A percentile compares a stretch with the other conserved stretches of the same genome.
Conservation (phyloP, 2,888 invertebrate genomes). For the Andricus curvator region DNA sequence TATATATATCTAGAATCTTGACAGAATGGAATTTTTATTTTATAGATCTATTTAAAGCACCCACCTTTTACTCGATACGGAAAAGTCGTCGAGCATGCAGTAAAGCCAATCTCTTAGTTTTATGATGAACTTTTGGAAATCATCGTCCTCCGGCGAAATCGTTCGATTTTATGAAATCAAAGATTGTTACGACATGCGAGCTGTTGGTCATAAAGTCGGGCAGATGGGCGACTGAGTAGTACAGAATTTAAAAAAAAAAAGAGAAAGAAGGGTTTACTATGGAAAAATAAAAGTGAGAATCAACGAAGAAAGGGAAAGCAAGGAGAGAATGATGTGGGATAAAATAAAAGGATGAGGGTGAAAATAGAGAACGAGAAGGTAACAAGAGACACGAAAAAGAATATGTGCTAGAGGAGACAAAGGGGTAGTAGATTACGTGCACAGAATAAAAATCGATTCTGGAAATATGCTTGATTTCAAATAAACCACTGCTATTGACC, state of each 20-base stretch:
- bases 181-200: conserved; percentile 38
- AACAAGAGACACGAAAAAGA: conserved; percentile 4
- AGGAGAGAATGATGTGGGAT: background rate
- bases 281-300: background rate
- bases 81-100: conserved; percentile 20
- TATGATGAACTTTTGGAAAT: conserved; percentile 23
- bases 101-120: conserved; percentile 23
- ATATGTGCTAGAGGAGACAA: background rate
- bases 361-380: background rate
- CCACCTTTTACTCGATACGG: background rate
- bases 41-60: conserved; percentile 10
- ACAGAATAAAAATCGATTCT: conserved; percentile 5
- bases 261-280: background rate
- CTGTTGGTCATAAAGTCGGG: background rate
- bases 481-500: background rate
- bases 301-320: conserved; percentile 11
- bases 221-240: background rate
- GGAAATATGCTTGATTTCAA: background rate
- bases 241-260: background rate
- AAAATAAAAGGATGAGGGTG: background rate
- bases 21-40: conserved; percentile 21
- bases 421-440: background rate
- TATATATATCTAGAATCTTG: no score
- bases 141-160: conserved; percentile 22
- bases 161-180: conserved; percentile 46